Evolutionary conservation across 2,113 vertebrate species (phyloP), one percentile per base, ranked within the genome.

Genomic region (Lates calcarifer): DNA sequence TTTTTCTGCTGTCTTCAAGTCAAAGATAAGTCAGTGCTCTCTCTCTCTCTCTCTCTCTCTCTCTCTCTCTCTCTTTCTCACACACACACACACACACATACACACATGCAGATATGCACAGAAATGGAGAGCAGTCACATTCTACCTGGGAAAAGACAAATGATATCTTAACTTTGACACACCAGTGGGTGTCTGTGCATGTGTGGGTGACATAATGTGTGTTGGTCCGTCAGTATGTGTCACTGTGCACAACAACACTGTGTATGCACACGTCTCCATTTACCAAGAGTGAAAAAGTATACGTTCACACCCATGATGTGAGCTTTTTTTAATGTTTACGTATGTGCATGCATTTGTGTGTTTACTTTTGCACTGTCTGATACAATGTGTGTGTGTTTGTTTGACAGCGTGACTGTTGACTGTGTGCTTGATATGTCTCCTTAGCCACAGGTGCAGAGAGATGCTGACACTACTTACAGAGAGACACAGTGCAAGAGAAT

Each of bases 361-460:
- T 60, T 15, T 33, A 4, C 17, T 4, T 33, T 11, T 17, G 22
- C 22, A 53, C 22, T 22, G 24, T 41, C 18, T 20, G 33, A 56
- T 49, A 24, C 18, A 24, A n/a, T 65, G 45, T 31, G 31, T 56
- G 11, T 45, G 43, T 56, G 60, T 18, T 1, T 17, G 61, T 22
- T 64, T 33, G 75, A 70, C 45, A 63, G 49, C 2, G 0, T 37
- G 58, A 55, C 70, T 79, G 70, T 67, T 58, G 35, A 71, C 64
- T 62, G 49, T 24, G 22, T 22, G 64, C 63, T 28, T 85, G 69
- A 76, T 69, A n/a, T 5, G 77, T 73, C 62, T 67, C 49, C 45
- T 83, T 82, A 74, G 83, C 66, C 83, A 87, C 84, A 89, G 86
- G 82, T 84, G 86, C 73, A 71, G 74, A 76, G 43, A 66, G 79